phyloP scores from a whole-genome alignment of 2,888 invertebrate species.

The Caenorhabditis imperialis region DNA sequence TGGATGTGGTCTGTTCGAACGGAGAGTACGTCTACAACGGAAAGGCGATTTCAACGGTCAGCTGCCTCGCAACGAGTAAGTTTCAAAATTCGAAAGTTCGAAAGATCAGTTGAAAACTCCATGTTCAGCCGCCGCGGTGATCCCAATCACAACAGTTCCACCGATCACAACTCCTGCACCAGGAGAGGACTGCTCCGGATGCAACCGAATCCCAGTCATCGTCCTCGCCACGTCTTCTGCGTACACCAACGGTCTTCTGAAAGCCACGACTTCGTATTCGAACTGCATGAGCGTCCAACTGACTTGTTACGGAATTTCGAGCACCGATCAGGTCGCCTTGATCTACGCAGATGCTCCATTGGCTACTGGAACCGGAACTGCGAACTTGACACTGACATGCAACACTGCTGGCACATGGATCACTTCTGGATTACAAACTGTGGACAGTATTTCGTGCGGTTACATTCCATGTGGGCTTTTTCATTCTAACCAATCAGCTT shows the following conservation, averaged over 20 bases:
- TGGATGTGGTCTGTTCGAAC: constrained; percentile 41
- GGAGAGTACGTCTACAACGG: constrained; percentile 39
- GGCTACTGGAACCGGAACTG: background rate
- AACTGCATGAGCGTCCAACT: constrained; percentile 41
- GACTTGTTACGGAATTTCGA: constrained; percentile 36
- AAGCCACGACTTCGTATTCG: constrained; percentile 27
- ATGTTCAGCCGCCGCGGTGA: constrained; percentile 16
- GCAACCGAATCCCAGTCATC: constrained; percentile 35
- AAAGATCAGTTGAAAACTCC: too few relatives aligned
- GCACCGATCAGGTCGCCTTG: constrained; percentile 33
- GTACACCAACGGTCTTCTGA: constrained; percentile 43
- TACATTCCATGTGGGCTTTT: constrained; percentile 18
- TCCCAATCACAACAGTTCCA: constrained; percentile 26
- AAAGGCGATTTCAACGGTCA: constrained; percentile 24
- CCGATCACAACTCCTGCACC: constrained; percentile 30
- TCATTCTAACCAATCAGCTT: too few relatives aligned
- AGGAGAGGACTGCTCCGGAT: constrained; percentile 38
- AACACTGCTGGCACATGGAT: constrained; percentile 34
- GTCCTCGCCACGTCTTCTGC: constrained; percentile 24
- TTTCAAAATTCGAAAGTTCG: too few relatives aligned
- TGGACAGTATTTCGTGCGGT: constrained; percentile 48
- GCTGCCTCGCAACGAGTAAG: constrained; percentile 39
- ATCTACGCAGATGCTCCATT: constrained; percentile 31
- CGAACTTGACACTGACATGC: constrained; percentile 26
- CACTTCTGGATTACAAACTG: constrained; percentile 27